A percentile compares a stretch with the other conserved stretches of the same genome.
Conservation (phyloP, 2,113 vertebrate genomes). For the Halichoerus grypus region DNA sequence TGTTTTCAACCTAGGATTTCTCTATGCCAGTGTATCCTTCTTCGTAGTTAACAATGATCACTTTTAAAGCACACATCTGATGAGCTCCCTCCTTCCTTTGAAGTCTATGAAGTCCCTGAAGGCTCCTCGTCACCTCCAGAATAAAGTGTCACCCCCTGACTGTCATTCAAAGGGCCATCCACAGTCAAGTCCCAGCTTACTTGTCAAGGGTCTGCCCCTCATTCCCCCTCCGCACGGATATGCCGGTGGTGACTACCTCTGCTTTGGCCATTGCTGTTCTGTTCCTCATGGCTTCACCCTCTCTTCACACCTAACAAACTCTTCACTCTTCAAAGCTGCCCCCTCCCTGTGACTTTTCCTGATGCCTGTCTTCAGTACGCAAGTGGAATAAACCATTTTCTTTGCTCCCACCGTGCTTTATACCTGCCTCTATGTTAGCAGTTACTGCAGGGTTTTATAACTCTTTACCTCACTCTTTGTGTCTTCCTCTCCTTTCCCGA, state of each 20-base stretch:
- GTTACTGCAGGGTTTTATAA: background rate
- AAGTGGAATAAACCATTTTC: background rate
- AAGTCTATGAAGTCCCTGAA: background rate
- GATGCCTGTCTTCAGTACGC: background rate
- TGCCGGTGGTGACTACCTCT: background rate
- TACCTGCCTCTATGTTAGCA: background rate
- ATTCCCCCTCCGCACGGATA: background rate
- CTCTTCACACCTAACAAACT: background rate
- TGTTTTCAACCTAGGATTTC: background rate
- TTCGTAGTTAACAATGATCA: background rate
- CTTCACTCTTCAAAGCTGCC: background rate
- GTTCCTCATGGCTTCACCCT: background rate
- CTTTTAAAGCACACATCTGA: background rate
- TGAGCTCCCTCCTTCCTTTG: background rate
- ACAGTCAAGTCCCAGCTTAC: background rate
- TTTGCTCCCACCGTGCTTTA: background rate
- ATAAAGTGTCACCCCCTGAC: background rate
- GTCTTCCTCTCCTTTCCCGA: background rate
- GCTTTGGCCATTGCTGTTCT: background rate
- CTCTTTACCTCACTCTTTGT: background rate
- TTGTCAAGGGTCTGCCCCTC: background rate
- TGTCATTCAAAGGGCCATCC: background rate
- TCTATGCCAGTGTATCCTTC: background rate
- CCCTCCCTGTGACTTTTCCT: background rate
- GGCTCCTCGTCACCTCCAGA: background rate